Evolutionary conservation across 1,140 invertebrate species (phyloP), one percentile per base, ranked within the genome.

Genomic region (Probaryconus sp.): DNA sequence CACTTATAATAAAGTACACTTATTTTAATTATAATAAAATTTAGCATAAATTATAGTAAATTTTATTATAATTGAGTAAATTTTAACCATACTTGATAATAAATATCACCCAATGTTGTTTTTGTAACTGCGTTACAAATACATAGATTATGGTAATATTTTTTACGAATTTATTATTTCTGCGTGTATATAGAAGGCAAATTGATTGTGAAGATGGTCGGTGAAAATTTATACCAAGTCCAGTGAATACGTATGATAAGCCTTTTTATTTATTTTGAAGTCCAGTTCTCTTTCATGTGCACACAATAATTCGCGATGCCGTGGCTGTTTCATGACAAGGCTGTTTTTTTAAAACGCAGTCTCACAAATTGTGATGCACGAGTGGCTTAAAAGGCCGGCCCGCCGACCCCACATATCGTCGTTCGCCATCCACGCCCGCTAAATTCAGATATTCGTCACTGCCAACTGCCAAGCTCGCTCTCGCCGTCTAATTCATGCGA

Each of bases 401-500:
- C 30, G n/a, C n/a, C n/a, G n/a, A n/a, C n/a, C 35, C 7, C 13
- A 35, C 40, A 33, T 20, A 37, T 18, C 21, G 37, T 42, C 33
- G 55, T 38, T 47, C 35, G 35, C 10, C 40, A 18, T 61, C 33
- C 33, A 26, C 42, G 30, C 30, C 55, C 53, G 53, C 63, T 60
- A 78, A 78, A 79, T 80, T 80, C 76, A 56, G 71, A 81, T 71
- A 79, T 81, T 78, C 78, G 71, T 78, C 67, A 79, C 77, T 82
- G 80, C 76, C 73, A 80, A 79, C 68, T 78, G 68, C 78, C 75
- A 69, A 26, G 37, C 53, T 18, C 38, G 24, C 60, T 14, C 14
- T 37, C n/a, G 5, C 14, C 2, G 45, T 45, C 70, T 67, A 73
- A 67, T 73, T 73, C 70, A 60, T 33, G 28, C 16, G 16, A 33